Base-by-base conservation (phyloP, 1,140 invertebrate genomes). In the Orius insidiosus region DNA sequence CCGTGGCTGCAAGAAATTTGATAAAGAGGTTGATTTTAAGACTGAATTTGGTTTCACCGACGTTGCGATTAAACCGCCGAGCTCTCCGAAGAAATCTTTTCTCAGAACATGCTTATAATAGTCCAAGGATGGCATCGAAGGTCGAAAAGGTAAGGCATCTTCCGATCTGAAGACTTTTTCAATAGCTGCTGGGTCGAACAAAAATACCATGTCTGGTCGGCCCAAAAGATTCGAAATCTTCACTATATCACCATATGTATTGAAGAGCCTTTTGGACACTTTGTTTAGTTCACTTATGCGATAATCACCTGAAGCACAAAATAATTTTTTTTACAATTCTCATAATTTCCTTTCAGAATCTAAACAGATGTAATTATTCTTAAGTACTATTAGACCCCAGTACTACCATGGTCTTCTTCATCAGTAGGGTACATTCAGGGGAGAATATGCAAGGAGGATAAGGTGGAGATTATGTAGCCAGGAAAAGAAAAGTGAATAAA, bases 1-100 rank as follows among this genome's bases (percentile, higher is more conserved):
- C 84, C 84, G 56, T 86, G 84, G n/a, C 84, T 87, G 66, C 14
- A 36, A 10, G 9, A 15, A 36, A 36, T 36, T n/a, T n/a, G n/a
- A n/a, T 10, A 36, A n/a, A 11, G 14, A 36, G 3, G 35, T 4
- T n/a, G 9, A 36, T 36, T 36, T 36, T 9, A n/a, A n/a, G n/a
- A n/a, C 14, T 10, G 3, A 5, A 5, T 36, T 36, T 36, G 3
- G 6, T 18, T 3, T 11, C 51, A 71, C 76, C 76, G 68, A 85
- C 81, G 82, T 75, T 55, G 78, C 80, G 56, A 85, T 84, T 16
- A 84, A 69, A 10, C 81, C 81, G 1, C 76, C 74, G 52, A 69
- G 71, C 15, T 78, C 71, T 16, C 70, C 71, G 58, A 85, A 85
- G 56, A 80, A 81, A 43, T 81, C 75, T 53, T 73, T 76, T 37